Evolutionary conservation across 2,113 vertebrate species (phyloP), one percentile per base, ranked within the genome.

Genomic region (Eleginops maclovinus): DNA sequence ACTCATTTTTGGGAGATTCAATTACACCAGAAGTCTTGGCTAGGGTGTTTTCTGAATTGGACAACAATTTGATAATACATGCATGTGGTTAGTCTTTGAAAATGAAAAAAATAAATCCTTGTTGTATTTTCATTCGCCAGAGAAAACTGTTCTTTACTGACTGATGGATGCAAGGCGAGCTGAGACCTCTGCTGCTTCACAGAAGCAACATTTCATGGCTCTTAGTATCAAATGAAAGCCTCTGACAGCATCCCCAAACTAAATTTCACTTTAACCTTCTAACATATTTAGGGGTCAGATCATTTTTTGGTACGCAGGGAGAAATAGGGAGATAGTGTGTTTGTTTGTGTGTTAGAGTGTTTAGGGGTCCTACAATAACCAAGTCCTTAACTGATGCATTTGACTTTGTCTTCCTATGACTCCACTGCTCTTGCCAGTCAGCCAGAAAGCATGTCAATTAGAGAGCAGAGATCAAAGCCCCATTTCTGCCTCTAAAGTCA

Each of bases 391-490:
- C 62, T 14, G 41, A 82, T 56, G 79, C 64, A 76, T 89, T 76
- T 88, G 88, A 88, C 88, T 87, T 90, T 90, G 77, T 78, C 86
- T 87, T 54, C 78, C 72, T 69, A 75, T 79, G 81, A 80, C 77
- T 75, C 67, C 77, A 69, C 71, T 56, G 43, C 72, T 83, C 61
- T 58, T 75, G 83, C 77, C 85, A 90, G 77, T 69, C 31, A 70
- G 74, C 79, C 78, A 75, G 67, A 36, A 12, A 61, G 74, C 70
- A 68, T 70, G 69, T 77, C 83, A 82, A 85, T 70, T 72, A 73
- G 72, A 79, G 77, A 83, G 74, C 86, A 64, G 55, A 77, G 88
- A 91, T 90, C 88, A 92, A 91, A 91, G 88, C 77, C 61, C 41
- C 2, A 2, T 81, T 71, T 85, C 83, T 82, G 80, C 79, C 71